Percentiles rank a stretch among this genome's conserved stretches.
Conservation (phyloP, 2,888 invertebrate species). For the Apomyelois bistriatella region DNA sequence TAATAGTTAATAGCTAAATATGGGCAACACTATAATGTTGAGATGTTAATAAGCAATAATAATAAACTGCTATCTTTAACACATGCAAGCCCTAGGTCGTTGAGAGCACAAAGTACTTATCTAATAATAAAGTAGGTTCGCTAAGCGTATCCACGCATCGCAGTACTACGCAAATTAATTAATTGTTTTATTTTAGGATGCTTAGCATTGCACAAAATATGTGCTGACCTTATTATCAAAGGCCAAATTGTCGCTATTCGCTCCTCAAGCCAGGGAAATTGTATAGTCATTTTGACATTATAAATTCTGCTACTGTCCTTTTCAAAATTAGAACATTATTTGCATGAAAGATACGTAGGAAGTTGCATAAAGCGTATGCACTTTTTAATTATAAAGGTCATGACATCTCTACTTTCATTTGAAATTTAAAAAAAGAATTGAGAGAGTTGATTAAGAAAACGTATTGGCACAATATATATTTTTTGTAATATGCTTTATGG, state of each 20-base stretch:
- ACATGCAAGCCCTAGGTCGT: constrained; percentile 20
- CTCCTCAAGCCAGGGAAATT: constrained; percentile 2
- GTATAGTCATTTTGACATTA: not conserved
- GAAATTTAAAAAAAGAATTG: too few relatives aligned
- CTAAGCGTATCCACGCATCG: constrained; percentile 22
- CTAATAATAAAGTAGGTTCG: constrained; percentile 24
- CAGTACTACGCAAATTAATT: constrained; percentile 38
- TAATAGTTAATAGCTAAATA: constrained; percentile 1
- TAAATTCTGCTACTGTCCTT: not conserved
- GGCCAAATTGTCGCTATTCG: not conserved
- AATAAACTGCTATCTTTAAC: constrained; percentile 23
- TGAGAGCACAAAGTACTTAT: constrained; percentile 20
- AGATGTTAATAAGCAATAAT: constrained; percentile 6
- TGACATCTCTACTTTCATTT: too few relatives aligned
- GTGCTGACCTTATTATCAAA: constrained; percentile 10
- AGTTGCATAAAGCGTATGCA: not conserved
- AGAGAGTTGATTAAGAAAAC: too few relatives aligned
- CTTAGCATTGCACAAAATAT: constrained; percentile 16
- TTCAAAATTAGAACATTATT: not conserved
- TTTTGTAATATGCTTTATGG: too few relatives aligned
- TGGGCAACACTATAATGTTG: not conserved
- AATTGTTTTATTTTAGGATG: constrained; percentile 48
- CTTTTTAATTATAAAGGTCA: too few relatives aligned
- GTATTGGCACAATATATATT: too few relatives aligned
- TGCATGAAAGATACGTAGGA: not conserved